Evolutionary conservation across 2,888 invertebrate species (phyloP).

Genomic region (Acleris laterana): DNA sequence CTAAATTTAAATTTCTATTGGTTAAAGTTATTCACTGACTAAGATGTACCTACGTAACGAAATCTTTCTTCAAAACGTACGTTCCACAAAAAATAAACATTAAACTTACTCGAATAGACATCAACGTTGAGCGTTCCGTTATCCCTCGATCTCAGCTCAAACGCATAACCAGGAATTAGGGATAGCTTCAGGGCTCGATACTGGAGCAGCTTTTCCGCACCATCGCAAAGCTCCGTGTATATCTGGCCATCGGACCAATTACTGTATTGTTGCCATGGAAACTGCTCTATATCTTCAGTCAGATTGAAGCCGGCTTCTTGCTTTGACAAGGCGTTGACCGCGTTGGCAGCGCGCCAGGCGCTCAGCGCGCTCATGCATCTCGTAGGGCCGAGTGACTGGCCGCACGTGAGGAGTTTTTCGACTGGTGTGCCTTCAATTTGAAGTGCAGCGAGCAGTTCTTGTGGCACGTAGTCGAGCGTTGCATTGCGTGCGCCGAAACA

Average conservation of each 20-base stretch:
- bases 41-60: no score
- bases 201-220: slow-evolving; percentile 78
- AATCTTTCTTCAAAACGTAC: no score
- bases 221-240: slow-evolving; percentile 75
- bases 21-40: no score
- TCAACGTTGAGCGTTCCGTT: slow-evolving; percentile 79
- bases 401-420: slow-evolving; percentile 55
- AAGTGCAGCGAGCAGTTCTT: slow-evolving; percentile 45
- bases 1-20: no score
- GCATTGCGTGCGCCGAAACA: slow-evolving; percentile 50
- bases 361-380: slow-evolving; percentile 85
- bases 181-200: slow-evolving; percentile 77
- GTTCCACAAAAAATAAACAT: no score
- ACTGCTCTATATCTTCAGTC: slow-evolving; percentile 60
- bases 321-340: slow-evolving; percentile 47
- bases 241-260: slow-evolving; percentile 76
- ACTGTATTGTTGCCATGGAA: slow-evolving; percentile 72
- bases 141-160: slow-evolving; percentile 79
- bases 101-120: slow-evolving; percentile 75
- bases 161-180: slow-evolving; percentile 77
- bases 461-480: slow-evolving; percentile 38
- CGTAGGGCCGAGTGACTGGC: slow-evolving; percentile 66
- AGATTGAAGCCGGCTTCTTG: slow-evolving; percentile 48
- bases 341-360: slow-evolving; percentile 77
- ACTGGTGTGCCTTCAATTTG: slow-evolving; percentile 47